Base-by-base conservation (phyloP, 2,888 invertebrate genomes). In the Synanthedon tipuliformis region DNA sequence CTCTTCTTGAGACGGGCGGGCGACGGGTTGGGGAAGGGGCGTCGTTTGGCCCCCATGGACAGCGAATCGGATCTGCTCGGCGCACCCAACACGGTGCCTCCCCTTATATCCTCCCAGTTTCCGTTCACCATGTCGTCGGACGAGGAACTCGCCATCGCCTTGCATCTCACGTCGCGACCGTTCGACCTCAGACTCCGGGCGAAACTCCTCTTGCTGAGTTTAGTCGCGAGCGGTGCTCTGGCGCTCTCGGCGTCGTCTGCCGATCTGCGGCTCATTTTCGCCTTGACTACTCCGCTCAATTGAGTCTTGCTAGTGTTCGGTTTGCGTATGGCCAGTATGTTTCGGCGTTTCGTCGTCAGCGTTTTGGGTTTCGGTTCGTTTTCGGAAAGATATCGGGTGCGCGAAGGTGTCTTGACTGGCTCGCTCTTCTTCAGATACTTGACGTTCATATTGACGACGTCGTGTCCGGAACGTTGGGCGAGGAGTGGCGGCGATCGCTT, bases 1-100 rank as follows among this genome's bases (percentile, higher is more conserved):
- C 85, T 82, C 73, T 86, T 86, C 65, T 86, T 86, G 56, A 86
- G 80, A 55, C 66, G 79, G 53, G 76, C 59, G 16, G 84, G 77
- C 50, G 78, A 60, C 1, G 76, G 69, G 59, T 64, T 68, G 41
- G 75, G 74, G 66, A 73, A 76, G 1, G 77, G 64, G 3, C 83
- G 75, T 59, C 78, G 78, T 53, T 64, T 69, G 10, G 68, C 59
- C 23, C 64, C 45, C 18, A 63, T 55, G 13, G 62, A 53, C 51
- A 58, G 58, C 40, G 59, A 52, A 51, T 56, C 57, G 52, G 57
- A 40, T 48, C 41, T 58, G 40, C 41, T 54, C 16, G 53, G 56
- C 48, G 63, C 45, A 49, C 61, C 66, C 53, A 69, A 59, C 56
- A 57, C 70, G 23, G 80, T 69, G 41, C 75, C 80, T 7, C 75